Conservation (phyloP, 1,140 invertebrate genomes). For the Prorops nasuta region DNA sequence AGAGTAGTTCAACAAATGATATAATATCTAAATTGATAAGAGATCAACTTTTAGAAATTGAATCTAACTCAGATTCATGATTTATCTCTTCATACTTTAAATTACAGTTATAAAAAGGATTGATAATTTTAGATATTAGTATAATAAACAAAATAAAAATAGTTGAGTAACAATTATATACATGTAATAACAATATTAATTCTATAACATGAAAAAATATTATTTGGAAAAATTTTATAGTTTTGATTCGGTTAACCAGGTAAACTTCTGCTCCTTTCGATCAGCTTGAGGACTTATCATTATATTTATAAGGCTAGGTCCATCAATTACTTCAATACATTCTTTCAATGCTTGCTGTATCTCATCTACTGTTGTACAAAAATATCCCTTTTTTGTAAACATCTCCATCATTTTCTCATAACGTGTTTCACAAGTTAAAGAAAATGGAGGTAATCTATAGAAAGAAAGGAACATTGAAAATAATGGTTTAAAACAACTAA, state of each 20-base stretch:
- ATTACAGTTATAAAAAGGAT: no score
- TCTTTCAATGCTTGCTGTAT: conserved; percentile 70
- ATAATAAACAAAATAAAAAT: background rate
- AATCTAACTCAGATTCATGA: background rate
- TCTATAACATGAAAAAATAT: background rate
- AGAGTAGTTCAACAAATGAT: background rate
- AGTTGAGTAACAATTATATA: background rate
- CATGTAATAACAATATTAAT: background rate
- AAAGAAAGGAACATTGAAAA: conserved; percentile 28
- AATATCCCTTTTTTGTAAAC: conserved; percentile 78
- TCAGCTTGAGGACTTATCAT: conserved; percentile 85
- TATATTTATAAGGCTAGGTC: conserved; percentile 87
- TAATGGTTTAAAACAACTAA: background rate
- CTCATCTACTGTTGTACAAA: conserved; percentile 75
- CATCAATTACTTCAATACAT: conserved; percentile 57
- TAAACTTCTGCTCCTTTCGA: conserved; percentile 86
- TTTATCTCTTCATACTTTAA: background rate
- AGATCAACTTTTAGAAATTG: background rate
- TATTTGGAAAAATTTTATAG: conserved; percentile 38
- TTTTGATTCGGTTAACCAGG: conserved; percentile 90
- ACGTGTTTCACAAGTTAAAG: conserved; percentile 71
- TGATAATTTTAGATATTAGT: no score
- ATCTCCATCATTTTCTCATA: conserved; percentile 91
- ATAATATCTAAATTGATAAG: conserved; percentile 9
- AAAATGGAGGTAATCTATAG: conserved; percentile 78